Percentiles rank a stretch among this genome's conserved stretches.
Evolutionary conservation across 1,140 invertebrate species (phyloP).

Genomic region (Lasioglossum baleicum): DNA sequence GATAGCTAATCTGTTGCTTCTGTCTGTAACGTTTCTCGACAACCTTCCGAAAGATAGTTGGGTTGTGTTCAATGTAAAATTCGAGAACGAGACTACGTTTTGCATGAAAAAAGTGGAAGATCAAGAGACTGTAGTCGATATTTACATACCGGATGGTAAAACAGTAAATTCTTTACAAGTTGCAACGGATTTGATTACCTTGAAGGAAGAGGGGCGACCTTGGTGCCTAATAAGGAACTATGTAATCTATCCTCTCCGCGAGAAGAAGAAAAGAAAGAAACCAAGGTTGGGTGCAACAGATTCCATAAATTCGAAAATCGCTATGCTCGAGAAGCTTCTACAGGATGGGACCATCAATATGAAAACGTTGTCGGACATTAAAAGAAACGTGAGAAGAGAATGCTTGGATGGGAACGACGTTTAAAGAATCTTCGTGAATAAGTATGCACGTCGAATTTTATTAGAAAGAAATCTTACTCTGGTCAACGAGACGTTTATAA

Average conservation of each 20-base stretch:
- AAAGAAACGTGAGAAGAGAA: conserved; percentile 66
- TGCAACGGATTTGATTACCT: conserved; percentile 66
- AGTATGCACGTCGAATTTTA: background rate
- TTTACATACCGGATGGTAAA: conserved; percentile 56
- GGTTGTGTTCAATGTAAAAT: conserved; percentile 59
- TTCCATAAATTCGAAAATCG: conserved; percentile 70
- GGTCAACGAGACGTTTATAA: background rate
- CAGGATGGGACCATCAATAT: conserved; percentile 60
- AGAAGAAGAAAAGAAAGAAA: conserved; percentile 43
- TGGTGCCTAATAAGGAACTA: conserved; percentile 74
- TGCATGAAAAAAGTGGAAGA: conserved; percentile 65
- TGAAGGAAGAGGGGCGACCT: conserved; percentile 55
- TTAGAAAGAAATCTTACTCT: background rate
- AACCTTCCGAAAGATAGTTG: conserved; percentile 62
- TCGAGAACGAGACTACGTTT: conserved; percentile 52
- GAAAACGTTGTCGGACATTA: conserved; percentile 65
- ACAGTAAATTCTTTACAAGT: conserved; percentile 39
- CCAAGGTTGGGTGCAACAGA: conserved; percentile 42
- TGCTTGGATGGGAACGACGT: background rate
- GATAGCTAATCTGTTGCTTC: conserved; percentile 49
- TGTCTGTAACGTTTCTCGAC: conserved; percentile 63
- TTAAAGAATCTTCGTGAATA: too few relatives aligned
- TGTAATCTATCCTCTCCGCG: conserved; percentile 50
- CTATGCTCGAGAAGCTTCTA: conserved; percentile 52
- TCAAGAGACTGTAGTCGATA: conserved; percentile 57